Conservation (phyloP, 2,113 vertebrate genomes). For the Craseonycteris thonglongyai region DNA sequence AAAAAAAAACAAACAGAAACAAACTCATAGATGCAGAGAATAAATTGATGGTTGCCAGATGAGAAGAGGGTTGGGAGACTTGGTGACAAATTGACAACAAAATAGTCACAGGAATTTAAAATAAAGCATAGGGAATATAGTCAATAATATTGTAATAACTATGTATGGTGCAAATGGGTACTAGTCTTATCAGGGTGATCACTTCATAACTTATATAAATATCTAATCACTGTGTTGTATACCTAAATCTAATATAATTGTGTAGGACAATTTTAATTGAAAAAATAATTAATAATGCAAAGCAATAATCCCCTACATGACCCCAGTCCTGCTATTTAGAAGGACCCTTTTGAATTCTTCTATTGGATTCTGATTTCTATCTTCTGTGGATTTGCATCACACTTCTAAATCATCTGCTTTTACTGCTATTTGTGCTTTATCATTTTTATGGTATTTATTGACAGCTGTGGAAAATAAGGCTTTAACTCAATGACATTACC, state of each 20-base stretch:
- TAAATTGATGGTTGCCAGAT: neutral
- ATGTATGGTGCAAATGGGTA: no score
- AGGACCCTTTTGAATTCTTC: neutral
- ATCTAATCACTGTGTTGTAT: neutral
- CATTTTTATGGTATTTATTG: neutral
- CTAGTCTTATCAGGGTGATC: no score
- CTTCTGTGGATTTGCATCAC: neutral
- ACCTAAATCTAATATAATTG: neutral
- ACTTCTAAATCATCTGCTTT: neutral
- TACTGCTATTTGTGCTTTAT: neutral
- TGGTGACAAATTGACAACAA: neutral
- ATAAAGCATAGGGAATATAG: neutral
- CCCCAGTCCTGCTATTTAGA: neutral
- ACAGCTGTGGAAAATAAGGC: neutral
- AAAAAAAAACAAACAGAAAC: neutral
- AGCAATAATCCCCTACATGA: neutral
- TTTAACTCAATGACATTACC: neutral
- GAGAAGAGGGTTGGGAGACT: neutral
- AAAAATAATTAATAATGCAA: neutral
- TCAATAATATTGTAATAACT: no score
- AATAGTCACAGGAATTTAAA: neutral
- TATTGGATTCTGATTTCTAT: neutral
- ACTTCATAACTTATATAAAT: neutral
- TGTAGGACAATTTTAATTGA: neutral
- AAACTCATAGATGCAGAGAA: neutral